Conservation (phyloP, 2,797 vertebrate species). For the Mallotus villosus region DNA sequence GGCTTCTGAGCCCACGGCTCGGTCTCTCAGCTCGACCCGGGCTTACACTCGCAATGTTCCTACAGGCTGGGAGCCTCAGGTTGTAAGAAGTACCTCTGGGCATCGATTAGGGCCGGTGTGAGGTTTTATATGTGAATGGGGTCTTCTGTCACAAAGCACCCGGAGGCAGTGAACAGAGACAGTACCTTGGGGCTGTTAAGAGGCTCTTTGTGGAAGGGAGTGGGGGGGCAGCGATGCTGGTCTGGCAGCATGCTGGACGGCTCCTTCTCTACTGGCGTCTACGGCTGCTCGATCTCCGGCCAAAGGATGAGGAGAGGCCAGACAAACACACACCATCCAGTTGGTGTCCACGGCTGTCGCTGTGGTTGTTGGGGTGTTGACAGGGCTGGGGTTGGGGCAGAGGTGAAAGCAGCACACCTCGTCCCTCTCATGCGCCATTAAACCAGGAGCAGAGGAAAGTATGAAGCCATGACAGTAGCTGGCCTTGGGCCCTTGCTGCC, state of each 20-base stretch:
- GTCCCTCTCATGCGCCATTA: constrained; percentile 66
- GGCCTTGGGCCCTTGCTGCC: constrained; percentile 47
- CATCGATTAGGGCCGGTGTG: not conserved
- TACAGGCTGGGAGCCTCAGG: constrained; percentile 29
- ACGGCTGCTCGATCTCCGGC: constrained; percentile 67
- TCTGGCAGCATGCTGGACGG: constrained; percentile 61
- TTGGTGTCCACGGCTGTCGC: too few relatives aligned
- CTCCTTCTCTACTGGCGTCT: constrained; percentile 65
- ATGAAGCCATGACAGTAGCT: constrained; percentile 58
- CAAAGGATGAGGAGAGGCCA: constrained; percentile 47
- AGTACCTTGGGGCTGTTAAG: not conserved
- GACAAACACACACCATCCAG: constrained; percentile 39
- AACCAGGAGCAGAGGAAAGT: constrained; percentile 54
- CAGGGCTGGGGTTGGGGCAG: constrained; percentile 6
- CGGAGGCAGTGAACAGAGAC: constrained; percentile 1
- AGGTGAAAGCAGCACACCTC: constrained; percentile 47
- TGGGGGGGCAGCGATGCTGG: constrained; percentile 50
- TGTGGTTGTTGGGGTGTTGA: too few relatives aligned
- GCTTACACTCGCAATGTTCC: constrained; percentile 25
- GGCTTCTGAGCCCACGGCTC: constrained; percentile 19
- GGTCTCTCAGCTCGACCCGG: constrained; percentile 13
- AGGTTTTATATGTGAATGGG: constrained; percentile 2
- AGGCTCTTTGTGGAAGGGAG: constrained; percentile 15
- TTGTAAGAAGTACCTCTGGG: constrained; percentile 17
- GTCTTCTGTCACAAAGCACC: constrained; percentile 13